These are phyloP conservation scores for Hermaeophaga mercurialis DNA, from an alignment of 2,888 invertebrate species.

Conservation along the genomic window DNA sequence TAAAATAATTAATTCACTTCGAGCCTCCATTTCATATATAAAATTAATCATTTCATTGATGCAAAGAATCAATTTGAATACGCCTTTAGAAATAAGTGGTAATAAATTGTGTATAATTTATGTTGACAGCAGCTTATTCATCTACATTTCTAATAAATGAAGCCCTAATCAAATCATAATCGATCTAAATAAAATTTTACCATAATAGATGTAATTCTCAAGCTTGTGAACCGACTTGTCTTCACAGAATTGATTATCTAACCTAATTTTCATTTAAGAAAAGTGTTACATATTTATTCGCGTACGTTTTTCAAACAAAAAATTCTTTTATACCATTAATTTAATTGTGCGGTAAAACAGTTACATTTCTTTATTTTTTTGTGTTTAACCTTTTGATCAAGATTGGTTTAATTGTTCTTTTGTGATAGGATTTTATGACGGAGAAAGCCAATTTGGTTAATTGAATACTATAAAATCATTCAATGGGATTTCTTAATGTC, in stretches of 20 bases:
- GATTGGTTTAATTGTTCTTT: background rate
- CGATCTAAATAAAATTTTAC: background rate
- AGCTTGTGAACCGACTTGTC: background rate
- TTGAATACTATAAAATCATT: background rate
- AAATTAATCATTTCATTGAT: no score
- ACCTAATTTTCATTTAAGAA: constrained; percentile 11
- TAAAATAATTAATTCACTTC: no score
- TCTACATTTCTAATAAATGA: no score
- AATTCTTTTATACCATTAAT: background rate
- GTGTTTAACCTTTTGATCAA: background rate
- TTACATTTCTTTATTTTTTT: background rate
- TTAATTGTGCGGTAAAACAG: constrained; percentile 1
- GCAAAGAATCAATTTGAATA: no score
- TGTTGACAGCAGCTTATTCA: no score
- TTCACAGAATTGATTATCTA: constrained; percentile 7
- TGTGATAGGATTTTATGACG: background rate
- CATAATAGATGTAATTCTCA: constrained; percentile 6
- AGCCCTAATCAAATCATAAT: no score
- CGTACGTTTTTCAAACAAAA: background rate
- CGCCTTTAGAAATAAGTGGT: no score
- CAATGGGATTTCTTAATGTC: no score
- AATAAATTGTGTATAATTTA: no score
- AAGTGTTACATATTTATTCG: constrained; percentile 4
- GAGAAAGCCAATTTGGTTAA: background rate
- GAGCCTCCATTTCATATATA: no score